phyloP scores from a whole-genome alignment of 2,797 vertebrate genomes.

The Cossypha caffra region DNA sequence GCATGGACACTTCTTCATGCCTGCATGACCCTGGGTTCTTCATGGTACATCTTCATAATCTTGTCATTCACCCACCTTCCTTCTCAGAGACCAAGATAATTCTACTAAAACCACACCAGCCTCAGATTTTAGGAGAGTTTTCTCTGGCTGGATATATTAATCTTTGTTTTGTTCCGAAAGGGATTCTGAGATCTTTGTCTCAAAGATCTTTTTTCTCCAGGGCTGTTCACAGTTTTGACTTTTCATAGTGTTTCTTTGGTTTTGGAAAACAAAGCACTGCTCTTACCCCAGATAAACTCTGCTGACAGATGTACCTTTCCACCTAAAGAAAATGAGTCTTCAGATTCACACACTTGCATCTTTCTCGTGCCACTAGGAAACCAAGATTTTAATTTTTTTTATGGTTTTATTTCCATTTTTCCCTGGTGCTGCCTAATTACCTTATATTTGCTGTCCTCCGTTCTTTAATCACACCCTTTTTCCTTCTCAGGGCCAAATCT shows the following conservation, averaged over 20 bases:
- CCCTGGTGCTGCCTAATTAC: not conserved
- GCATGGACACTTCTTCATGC: not conserved
- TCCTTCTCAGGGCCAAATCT: not conserved
- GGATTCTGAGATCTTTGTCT: not conserved
- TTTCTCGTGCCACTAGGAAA: not conserved
- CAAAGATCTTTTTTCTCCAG: not conserved
- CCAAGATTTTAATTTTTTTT: not conserved
- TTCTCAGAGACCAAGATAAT: not conserved
- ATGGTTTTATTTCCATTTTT: rapidly evolving
- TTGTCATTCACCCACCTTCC: not conserved
- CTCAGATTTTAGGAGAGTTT: not conserved
- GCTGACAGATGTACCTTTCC: not conserved
- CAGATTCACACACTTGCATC: not conserved
- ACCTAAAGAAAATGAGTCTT: not conserved
- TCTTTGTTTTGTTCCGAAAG: not conserved
- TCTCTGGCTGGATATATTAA: not conserved
- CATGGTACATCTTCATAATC: not conserved
- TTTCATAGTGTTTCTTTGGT: not conserved
- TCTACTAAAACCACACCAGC: not conserved
- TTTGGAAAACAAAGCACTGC: not conserved
- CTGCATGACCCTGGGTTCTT: not conserved
- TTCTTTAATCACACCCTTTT: not conserved
- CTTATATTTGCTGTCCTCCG: not conserved
- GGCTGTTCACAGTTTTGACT: not conserved
- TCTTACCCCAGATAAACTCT: not conserved